A percentile compares a stretch with the other conserved stretches of the same genome.
phyloP scores from a whole-genome alignment of 92 coral and sea anemone genomes.

The Ricordea florida region DNA sequence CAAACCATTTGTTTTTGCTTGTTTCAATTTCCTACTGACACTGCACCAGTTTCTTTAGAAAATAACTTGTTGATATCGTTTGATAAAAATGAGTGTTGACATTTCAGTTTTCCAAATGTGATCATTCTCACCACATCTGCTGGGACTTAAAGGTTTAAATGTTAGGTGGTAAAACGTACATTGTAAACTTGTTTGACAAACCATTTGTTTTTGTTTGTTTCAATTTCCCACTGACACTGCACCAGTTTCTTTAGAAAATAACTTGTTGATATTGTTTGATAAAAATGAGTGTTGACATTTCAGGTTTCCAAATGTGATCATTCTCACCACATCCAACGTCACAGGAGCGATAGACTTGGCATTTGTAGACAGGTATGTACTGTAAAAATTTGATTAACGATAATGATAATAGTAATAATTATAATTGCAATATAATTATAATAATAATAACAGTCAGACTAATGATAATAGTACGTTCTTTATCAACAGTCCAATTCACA shows the following conservation, averaged over 20 bases:
- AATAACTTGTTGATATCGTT: neutral
- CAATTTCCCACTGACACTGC: no score
- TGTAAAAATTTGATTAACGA: no score
- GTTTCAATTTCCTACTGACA: no score
- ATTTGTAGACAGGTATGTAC: conserved; percentile 96
- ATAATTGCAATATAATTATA: no score
- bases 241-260: no score
- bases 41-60: no score
- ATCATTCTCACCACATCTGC: conserved; percentile 93
- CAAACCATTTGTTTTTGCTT: neutral
- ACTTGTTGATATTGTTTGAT: neutral
- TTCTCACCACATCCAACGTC: conserved; percentile 93
- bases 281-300: neutral
- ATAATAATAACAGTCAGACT: no score
- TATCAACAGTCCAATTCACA: neutral
- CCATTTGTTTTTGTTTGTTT: neutral
- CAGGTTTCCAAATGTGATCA: conserved; percentile 93
- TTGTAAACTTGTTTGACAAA: neutral
- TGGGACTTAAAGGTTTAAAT: no score
- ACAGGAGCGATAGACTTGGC: conserved; percentile 99
- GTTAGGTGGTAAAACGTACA: neutral
- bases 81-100: neutral
- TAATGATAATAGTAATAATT: no score
- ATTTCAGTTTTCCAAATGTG: conserved; percentile 87
- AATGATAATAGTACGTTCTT: neutral